Base-by-base conservation (phyloP, 2,888 invertebrate species). In the Sarcophaga rosellei region DNA sequence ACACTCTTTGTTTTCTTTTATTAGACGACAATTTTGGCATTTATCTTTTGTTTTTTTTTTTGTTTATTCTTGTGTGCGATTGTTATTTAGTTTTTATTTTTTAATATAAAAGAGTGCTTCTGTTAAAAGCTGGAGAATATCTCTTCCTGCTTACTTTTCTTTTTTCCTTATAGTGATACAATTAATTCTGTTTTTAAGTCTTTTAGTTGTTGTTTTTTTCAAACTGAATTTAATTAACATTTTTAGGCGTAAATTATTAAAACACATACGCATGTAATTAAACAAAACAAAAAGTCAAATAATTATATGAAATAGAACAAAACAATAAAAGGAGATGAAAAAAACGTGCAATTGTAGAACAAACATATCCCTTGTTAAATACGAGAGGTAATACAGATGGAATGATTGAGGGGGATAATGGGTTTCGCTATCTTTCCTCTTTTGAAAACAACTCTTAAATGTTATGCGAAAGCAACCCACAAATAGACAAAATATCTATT, bases 191-290 rank as follows among this genome's bases (percentile, higher is more conserved):
- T 47, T 65, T 3, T 68, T 45, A 81, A 84, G 84, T 77, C 78
- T 84, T 81, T 72, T 76, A 81, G 45, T 81, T 78, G 74, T 73
- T 74, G 59, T 53, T 44, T 66, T 44, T 25, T 12, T 23, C 62
- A 72, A 57, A 79, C 57, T 73, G 69, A 68, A 83, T 91, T 90
- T 91, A 90, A 91, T 91, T 90, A 91, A 91, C 91, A 91, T 89
- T 91, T 89, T 90, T 83, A 88, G 75, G 90, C 91, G 90, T 91
- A 89, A 89, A 84, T 88, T 84, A 89, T 88, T 88, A 84, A 77
- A 89, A 75, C 75, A 84, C 17, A 88, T 88, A 87, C 88, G 88
- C 88, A 88, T 88, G 85, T 87, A 87, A 88, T 83, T 84, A 88
- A 89, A 88, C 77, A 81, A 73, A 86, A 84, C 35, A 35, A 35